Evolutionary conservation across 1,140 invertebrate species (phyloP), one percentile per base, ranked within the genome.

Genomic region (Lucilia cuprina): DNA sequence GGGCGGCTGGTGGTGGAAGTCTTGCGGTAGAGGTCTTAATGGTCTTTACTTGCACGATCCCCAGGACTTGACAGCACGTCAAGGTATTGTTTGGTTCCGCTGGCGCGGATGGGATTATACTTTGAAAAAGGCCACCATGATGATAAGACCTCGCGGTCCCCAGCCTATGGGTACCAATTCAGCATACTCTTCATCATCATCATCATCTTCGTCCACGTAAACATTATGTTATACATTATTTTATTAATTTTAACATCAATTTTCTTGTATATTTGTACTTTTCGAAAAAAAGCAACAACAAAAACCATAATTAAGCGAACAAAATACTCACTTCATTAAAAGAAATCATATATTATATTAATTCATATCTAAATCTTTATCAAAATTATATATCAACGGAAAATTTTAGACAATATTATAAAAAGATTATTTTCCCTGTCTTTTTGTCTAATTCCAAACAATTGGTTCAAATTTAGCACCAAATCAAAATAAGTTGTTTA

Each of bases 101-200:
- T 98, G 96, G 96, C 94, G 96, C 93, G 96, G 96, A 82, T 97
- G 96, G 96, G 96, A 98, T 90, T 98, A 98, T 92, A 97, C 96
- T 13, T 91, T 98, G 84, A 97, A 97, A 91, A 95, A 94, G 86
- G 96, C 96, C 0, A 95, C 94, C 70, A 97, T 98, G 96, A 97
- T 97, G 96, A 98, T 98, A 87, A 95, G 96, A 91, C 96, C 96
- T 8, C 85, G 88, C 14, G 86, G 84, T 84, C 88, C 89, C 9
- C 88, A 89, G 77, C 86, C 87, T 70, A 88, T 88, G 86, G 84
- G 82, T 84, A 83, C 85, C 74, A 85, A 84, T 60, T 78, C 84
- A 84, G 84, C 85, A 30, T 83, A 55, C 25, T 74, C 84, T 21
- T 74, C 65, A 17, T 83, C 83, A 19, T 41, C 84, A 25, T 74